phyloP scores from a whole-genome alignment of 2,113 vertebrate genomes.

The Muntiacus reevesi region DNA sequence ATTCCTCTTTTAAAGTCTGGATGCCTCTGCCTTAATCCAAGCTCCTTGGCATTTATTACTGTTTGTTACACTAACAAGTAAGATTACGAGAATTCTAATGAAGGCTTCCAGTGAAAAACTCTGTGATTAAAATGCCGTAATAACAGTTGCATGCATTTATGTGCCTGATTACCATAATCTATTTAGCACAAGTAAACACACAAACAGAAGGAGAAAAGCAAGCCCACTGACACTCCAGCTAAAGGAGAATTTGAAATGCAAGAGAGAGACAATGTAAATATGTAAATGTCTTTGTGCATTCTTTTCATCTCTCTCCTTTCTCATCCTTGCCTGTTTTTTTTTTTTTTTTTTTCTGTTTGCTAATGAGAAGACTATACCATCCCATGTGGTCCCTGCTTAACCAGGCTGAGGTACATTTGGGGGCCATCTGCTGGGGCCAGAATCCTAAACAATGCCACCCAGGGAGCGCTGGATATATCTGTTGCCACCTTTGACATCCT shows the following conservation, averaged over 20 bases:
- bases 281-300: conserved; percentile 86
- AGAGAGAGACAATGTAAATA: conserved; percentile 84
- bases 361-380: conserved; percentile 82
- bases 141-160: conserved; percentile 90
- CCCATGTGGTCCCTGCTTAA: conserved; percentile 80
- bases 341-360: conserved; percentile 66
- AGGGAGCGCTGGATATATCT: conserved; percentile 73
- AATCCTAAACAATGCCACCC: conserved; percentile 79
- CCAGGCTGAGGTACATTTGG: conserved; percentile 74
- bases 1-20: conserved; percentile 85
- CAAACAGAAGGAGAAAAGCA: conserved; percentile 88
- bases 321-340: conserved; percentile 63
- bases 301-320: conserved; percentile 82
- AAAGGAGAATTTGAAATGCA: conserved; percentile 84
- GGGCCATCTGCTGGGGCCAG: conserved; percentile 86
- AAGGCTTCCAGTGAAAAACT: conserved; percentile 88
- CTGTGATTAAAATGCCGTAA: conserved; percentile 93
- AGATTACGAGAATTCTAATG: conserved; percentile 97
- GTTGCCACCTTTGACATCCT: conserved; percentile 81
- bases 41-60: conserved; percentile 90
- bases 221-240: conserved; percentile 79
- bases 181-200: conserved; percentile 93
- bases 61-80: conserved; percentile 92
- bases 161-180: conserved; percentile 94
- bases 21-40: conserved; percentile 87